These are phyloP conservation scores for Solea solea DNA, from an alignment of 2,113 vertebrate genomes.

Conservation along the genomic window DNA sequence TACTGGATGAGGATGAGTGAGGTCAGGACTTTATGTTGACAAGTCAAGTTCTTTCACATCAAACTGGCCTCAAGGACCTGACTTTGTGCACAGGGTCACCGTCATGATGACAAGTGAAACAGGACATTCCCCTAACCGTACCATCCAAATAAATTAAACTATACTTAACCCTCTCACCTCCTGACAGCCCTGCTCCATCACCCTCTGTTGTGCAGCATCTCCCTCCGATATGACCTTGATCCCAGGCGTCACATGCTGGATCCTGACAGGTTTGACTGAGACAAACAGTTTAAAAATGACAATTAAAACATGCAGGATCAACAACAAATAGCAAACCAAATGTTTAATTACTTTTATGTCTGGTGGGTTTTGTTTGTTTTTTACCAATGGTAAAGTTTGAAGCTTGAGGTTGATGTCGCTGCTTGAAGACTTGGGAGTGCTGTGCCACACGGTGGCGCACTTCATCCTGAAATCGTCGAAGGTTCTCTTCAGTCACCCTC, in stretches of 20 bases:
- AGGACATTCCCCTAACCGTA: background rate
- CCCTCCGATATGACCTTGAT: background rate
- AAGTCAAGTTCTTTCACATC: background rate
- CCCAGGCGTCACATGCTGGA: background rate
- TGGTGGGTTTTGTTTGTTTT: background rate
- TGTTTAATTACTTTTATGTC: background rate
- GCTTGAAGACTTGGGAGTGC: constrained; percentile 74
- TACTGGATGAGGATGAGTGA: background rate
- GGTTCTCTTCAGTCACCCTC: constrained; percentile 78
- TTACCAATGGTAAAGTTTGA: constrained; percentile 10
- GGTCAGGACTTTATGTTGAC: background rate
- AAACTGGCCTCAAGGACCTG: background rate
- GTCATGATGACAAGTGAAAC: background rate
- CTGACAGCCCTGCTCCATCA: constrained; percentile 33
- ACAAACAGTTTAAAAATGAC: constrained; percentile 8
- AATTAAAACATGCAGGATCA: background rate
- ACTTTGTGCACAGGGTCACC: background rate
- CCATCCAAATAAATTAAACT: background rate
- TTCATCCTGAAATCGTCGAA: constrained; percentile 86
- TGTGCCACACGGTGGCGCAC: constrained; percentile 88
- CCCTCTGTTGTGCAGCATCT: constrained; percentile 10
- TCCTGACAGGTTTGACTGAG: constrained; percentile 22
- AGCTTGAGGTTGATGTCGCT: constrained; percentile 79
- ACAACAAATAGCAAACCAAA: background rate
- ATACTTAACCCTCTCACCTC: constrained; percentile 38